Evolutionary conservation across 2,113 vertebrate species (phyloP).

Genomic region (Eudorcas thomsonii): DNA sequence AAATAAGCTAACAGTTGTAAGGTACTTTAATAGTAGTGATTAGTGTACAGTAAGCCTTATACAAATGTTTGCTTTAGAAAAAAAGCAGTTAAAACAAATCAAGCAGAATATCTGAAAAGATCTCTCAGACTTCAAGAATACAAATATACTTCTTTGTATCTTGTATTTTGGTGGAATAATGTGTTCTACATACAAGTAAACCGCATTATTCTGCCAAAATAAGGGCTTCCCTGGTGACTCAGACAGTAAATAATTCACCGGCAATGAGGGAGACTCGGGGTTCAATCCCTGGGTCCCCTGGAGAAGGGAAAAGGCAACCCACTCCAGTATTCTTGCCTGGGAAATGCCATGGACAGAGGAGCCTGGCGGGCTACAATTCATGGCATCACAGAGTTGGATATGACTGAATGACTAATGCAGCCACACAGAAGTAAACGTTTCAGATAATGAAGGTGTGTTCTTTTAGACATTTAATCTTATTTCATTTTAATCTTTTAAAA

Average conservation of each 20-base stretch:
- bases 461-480: constrained; percentile 25
- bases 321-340: background rate
- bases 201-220: accelerated
- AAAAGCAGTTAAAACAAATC: background rate
- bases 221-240: background rate
- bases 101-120: background rate
- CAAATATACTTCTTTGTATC: background rate
- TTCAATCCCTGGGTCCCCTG: background rate
- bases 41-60: background rate
- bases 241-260: background rate
- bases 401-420: background rate
- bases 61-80: background rate
- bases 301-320: background rate
- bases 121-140: background rate
- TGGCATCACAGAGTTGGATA: background rate
- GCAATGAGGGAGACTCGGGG: background rate
- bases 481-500: background rate
- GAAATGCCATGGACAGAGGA: background rate
- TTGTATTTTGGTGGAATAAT: background rate
- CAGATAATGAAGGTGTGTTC: background rate
- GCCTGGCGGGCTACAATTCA: background rate
- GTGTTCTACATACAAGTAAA: background rate
- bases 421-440: background rate
- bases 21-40: background rate
- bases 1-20: constrained; percentile 1